Percentiles rank a stretch among this genome's conserved stretches.
Conservation (phyloP, 1,140 invertebrate genomes). For the Apis florea region DNA sequence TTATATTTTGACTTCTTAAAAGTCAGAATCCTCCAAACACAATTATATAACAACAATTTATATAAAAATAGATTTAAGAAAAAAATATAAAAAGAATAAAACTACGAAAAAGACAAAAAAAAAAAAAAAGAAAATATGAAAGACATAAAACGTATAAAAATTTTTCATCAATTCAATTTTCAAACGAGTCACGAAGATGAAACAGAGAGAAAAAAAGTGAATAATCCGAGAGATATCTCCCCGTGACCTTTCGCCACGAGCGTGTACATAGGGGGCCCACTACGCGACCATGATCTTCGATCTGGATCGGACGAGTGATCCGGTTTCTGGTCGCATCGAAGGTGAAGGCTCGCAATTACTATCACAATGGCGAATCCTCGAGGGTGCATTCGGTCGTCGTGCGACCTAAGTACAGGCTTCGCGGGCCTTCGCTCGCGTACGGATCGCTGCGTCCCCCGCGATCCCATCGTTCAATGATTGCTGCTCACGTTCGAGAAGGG, state of each 20-base stretch:
- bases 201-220: not conserved
- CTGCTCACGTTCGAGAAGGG: slow-evolving; percentile 48
- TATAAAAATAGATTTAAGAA: too few relatives aligned
- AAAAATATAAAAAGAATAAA: too few relatives aligned
- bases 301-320: slow-evolving; percentile 75
- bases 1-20: too few relatives aligned
- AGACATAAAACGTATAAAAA: not conserved
- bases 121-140: not conserved
- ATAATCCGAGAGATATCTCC: slow-evolving; percentile 19
- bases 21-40: too few relatives aligned
- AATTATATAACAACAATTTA: too few relatives aligned
- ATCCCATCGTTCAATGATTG: slow-evolving; percentile 62
- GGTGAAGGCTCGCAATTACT: slow-evolving; percentile 73
- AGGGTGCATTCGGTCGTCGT: slow-evolving; percentile 65
- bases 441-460: slow-evolving; percentile 67
- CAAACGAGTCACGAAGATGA: too few relatives aligned
- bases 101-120: too few relatives aligned
- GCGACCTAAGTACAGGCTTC: slow-evolving; percentile 71
- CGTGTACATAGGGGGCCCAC: slow-evolving; percentile 20
- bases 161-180: not conserved
- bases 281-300: slow-evolving; percentile 66
- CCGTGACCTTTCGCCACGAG: slow-evolving; percentile 61
- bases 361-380: slow-evolving; percentile 71
- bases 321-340: slow-evolving; percentile 68
- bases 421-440: slow-evolving; percentile 63